Evolutionary conservation across 2,113 vertebrate genomes (phyloP), one percentile per base, ranked within the genome.

Genomic region (Stercorarius parasiticus): DNA sequence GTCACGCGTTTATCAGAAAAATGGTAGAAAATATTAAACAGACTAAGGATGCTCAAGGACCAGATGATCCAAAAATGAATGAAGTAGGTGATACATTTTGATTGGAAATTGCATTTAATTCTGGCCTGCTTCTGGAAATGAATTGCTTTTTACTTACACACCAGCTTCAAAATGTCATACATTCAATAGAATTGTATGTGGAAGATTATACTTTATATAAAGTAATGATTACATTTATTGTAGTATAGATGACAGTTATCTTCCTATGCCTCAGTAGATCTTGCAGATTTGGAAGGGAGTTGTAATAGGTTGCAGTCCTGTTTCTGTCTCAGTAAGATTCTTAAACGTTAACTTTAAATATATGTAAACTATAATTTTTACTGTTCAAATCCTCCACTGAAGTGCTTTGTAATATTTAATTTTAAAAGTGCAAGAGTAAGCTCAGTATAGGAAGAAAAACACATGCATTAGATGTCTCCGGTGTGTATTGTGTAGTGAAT

Each of bases 21-120:
- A 99, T 99, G 99, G 99, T 99, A 95, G 99, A 99, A 98, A 99
- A 99, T 93, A 99, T 99, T 92, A 99, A 99, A 95, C 99, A 99
- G 98, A 99, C 99, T 12, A 99, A 99, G 97, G 99, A 99, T 91
- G 99, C 99, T 59, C 99, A 99, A 98, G 97, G 98, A 86, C 98
- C 99, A 73, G 98, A 97, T 47, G 99, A 99, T 93, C 94, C 98
- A 95, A 99, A 99, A 98, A 99, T 99, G 95, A 99, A 99, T 80
- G 99, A 99, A 98, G 99, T 99, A 96, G 38, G 97, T 97, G 80
- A 65, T 94, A 64, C 14, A 87, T 96, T 83, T 53, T 76, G 9
- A n/a, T 21, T 79, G 20, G 49, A 76, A 91, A 49, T 72, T 55
- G 18, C 9, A 32, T 94, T 91, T 95, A n/a, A 38, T 79, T 92